Evolutionary conservation across 2,797 vertebrate genomes (phyloP).

Genomic region (Catamblyrhynchus diadema): DNA sequence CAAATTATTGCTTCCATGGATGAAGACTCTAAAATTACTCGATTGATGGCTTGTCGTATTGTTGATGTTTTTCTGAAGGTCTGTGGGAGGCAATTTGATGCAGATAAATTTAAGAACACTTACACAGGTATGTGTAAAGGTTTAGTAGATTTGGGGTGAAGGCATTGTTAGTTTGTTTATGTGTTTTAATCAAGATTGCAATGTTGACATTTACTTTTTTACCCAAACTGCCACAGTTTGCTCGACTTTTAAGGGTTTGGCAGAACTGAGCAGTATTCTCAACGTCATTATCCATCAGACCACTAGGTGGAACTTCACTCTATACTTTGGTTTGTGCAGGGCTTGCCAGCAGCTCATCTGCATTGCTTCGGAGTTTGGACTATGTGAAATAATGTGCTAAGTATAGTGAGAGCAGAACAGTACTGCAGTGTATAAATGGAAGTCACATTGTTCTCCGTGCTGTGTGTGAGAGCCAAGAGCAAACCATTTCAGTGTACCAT

Average conservation of each 20-base stretch:
- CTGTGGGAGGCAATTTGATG: conserved; percentile 67
- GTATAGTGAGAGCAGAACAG: conserved; percentile 30
- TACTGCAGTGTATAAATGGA: conserved; percentile 7
- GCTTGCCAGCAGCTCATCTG: neutral
- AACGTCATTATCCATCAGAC: neutral
- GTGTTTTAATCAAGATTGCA: neutral
- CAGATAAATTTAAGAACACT: conserved; percentile 82
- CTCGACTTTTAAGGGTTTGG: neutral
- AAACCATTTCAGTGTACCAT: neutral
- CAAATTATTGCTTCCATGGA: conserved; percentile 82
- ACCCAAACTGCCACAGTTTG: neutral
- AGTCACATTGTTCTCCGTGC: conserved; percentile 19
- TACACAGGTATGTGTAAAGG: conserved; percentile 81
- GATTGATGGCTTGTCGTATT: conserved; percentile 84
- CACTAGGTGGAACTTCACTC: conserved; percentile 52
- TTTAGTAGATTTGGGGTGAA: neutral
- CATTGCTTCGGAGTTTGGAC: neutral
- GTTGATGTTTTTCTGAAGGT: conserved; percentile 73
- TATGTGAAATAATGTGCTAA: neutral
- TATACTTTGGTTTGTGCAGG: neutral
- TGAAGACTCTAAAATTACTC: conserved; percentile 85
- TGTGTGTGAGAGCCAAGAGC: conserved; percentile 11
- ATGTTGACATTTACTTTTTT: neutral
- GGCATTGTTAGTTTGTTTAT: neutral
- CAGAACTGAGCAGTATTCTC: neutral